Base-by-base conservation (phyloP, 2,888 invertebrate species). In the Amiota minor region DNA sequence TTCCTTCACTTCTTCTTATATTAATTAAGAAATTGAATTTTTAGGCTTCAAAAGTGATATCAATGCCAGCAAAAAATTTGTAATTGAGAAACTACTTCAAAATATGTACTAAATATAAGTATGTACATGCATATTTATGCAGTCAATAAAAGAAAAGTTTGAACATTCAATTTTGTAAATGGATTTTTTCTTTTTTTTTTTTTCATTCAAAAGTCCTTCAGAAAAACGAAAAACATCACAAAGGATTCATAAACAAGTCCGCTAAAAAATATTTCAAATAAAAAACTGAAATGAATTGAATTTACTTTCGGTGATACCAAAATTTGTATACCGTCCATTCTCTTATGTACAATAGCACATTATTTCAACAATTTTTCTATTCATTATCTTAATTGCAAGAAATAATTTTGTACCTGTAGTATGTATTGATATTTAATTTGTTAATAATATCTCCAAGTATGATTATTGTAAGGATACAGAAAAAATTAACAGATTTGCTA, bases 81-180 rank as follows among this genome's bases (percentile, higher is more conserved):
- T 59, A 59, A 59, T 59, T 59, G 59, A 59, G 11, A 59, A 59
- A 59, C 9, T 18, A 59, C 59, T 59, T 6, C 59, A 59, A 23
- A 20, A 20, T 9, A 59, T 4, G n/a, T 53, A 23, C 23, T 23
- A 23, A 23, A 3, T 23, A 23, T 3, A 6, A 6, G 35, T 35
- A 35, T 35, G 35, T 6, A 23, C 23, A 35, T 35, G 35, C 35
- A 35, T 35, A 35, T 35, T 35, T 35, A 8, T 53, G n/a, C 53
- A 53, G 53, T n/a, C 53, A n/a, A 53, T n/a, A 53, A 12, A 35
- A 35, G 62, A 12, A 62, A 62, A 62, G 4, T 23, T 62, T 62
- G 62, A 45, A 35, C 35, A 45, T 62, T 75, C 75, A 75, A 75
- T 75, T 71, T 75, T 55, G 71, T 68, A 71, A 75, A 75, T 75